Base-by-base conservation (phyloP, 1,140 invertebrate species). In the Leptopilina clavipes region DNA sequence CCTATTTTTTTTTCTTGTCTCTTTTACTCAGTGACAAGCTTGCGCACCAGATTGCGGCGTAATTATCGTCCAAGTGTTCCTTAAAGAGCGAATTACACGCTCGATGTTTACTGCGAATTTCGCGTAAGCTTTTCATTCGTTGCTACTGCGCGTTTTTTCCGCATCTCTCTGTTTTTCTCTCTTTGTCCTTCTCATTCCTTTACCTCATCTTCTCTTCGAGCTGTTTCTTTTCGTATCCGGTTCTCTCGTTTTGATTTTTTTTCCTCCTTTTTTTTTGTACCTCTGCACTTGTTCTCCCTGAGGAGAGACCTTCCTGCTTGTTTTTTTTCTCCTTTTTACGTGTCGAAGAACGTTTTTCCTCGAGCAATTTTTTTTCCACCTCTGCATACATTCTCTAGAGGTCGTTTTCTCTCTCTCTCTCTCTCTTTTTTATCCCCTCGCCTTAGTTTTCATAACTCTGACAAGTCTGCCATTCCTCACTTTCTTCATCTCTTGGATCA, bases 61-160 rank as follows among this genome's bases (percentile, higher is more conserved):
- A 88, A 89, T 89, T 90, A 89, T 88, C 86, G 88, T 88, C 85
- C 87, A 87, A 90, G 87, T 89, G 86, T 89, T 90, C 88, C 89
- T 88, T 89, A 89, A 90, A 89, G 86, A 89, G 87, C 86, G 85
- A 90, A 90, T 91, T 90, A 89, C 86, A 87, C 87, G 87, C 86
- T 88, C 86, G 86, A 90, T 90, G 86, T 89, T 89, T 89, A 81
- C 86, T 81, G 80, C 82, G 73, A 85, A 84, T 84, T 86, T 84
- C 71, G 37, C 37, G 25, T 31, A 40, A 83, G 86, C 81, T 85
- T 88, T 88, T 86, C 83, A 86, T 84, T 84, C 74, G 72, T 80
- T 74, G 18, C 74, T n/a, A n/a, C n/a, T n/a, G 71, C 56, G 17
- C 22, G 5, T 31, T 31, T 31, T 31, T 31, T 40, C 1, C 7